phyloP scores from a whole-genome alignment of 2,888 invertebrate genomes.

The Brenthis ino region DNA sequence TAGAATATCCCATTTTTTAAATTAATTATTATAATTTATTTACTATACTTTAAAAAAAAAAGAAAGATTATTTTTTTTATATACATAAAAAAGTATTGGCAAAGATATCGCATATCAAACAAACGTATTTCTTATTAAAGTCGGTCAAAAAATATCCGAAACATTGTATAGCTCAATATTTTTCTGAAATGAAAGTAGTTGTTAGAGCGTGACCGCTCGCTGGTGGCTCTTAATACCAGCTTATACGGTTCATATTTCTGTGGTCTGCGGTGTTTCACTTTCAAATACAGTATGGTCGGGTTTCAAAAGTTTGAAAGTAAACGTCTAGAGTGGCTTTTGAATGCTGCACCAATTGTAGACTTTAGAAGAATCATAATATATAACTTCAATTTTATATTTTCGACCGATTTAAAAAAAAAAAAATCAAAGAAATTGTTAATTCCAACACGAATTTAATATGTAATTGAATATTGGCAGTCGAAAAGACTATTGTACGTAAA shows the following conservation, averaged over 20 bases:
- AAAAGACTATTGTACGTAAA: no score
- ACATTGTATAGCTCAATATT: constrained; percentile 8
- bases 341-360: neutral
- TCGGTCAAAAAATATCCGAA: constrained; percentile 7
- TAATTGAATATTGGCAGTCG: no score
- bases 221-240: constrained; percentile 18
- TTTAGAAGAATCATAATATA: no score
- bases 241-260: constrained; percentile 24
- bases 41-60: no score
- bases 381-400: no score
- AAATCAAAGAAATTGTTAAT: no score
- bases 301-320: constrained; percentile 25
- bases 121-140: neutral
- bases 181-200: constrained; percentile 25
- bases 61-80: no score
- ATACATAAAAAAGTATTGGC: no score
- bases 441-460: no score
- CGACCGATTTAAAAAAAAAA: no score
- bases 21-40: no score
- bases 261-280: constrained; percentile 26
- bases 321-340: neutral
- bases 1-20: no score
- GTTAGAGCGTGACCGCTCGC: constrained; percentile 20
- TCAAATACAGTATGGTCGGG: constrained; percentile 12
- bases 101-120: neutral